Evolutionary conservation across 2,797 vertebrate species (phyloP), one percentile per base, ranked within the genome.

Genomic region (Acanthurus leucopareius): DNA sequence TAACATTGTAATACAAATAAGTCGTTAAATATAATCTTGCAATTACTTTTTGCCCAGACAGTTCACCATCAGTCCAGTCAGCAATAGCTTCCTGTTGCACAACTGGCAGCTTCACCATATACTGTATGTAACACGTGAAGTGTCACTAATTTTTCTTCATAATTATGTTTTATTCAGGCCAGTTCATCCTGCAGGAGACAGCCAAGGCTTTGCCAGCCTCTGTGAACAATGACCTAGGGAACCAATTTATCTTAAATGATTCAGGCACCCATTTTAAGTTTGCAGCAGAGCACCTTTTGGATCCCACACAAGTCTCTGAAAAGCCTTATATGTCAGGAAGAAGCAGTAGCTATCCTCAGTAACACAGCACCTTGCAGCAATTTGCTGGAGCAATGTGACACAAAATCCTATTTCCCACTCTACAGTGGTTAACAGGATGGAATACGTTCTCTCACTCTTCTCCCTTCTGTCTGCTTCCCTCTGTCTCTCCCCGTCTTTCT

Each of bases 361-460:
- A 75, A 88, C 69, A 79, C 79, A 71, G 73, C 75, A 56, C 67
- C 63, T 77, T 84, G 81, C 82, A 70, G 75, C 90, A 90, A 90
- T 90, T 85, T 87, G 66, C 83, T 56, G 11, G 73, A 86, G 86
- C 89, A 85, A 85, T 81, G 86, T 87, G 86, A 93, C 84, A 86
- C 80, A 71, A 86, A 93, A 89, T 92, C 90, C 85, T 69, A 92
- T 93, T 91, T 90, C 87, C 83, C 60, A 82, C 83, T 86, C 79
- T 65, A 69, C 83, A 80, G 84, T 85, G 82, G 79, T 84, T 90
- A 89, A 90, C 84, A 88, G 86, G 88, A 88, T 86, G 54, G 87
- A 80, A 69, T 74, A 16, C 56, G 49, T 51, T 32, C 58, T 76
- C 32, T 75, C n/a, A 40, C 45, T 60, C 10, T 7, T n/a, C 62